A percentile compares a stretch with the other conserved stretches of the same genome.
Evolutionary conservation across 2,113 vertebrate genomes (phyloP).

Genomic region (Rhynchopsitta pachyrhyncha): DNA sequence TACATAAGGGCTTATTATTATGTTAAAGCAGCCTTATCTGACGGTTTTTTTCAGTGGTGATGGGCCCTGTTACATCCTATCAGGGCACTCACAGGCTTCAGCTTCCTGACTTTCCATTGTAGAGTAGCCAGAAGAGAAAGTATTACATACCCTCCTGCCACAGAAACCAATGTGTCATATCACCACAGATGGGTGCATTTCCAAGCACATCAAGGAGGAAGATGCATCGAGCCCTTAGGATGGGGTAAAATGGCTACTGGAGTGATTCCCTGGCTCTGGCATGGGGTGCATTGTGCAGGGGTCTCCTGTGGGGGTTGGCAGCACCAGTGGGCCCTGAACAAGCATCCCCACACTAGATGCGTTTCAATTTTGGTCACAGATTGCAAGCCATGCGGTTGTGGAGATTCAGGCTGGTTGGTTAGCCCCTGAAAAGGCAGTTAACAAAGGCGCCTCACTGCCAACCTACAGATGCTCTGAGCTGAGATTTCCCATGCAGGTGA

Average conservation of each 20-base stretch:
- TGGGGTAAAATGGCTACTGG: accelerated
- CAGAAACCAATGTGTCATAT: neutral
- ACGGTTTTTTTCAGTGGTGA: neutral
- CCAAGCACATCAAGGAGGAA: neutral
- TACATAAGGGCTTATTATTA: neutral
- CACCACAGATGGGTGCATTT: neutral
- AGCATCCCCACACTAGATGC: accelerated
- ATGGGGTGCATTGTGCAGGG: neutral
- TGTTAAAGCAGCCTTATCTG: neutral
- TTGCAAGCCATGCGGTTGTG: accelerated
- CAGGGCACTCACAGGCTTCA: neutral
- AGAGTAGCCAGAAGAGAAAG: neutral
- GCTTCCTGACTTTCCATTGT: neutral
- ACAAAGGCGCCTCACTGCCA: neutral
- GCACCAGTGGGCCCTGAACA: neutral
- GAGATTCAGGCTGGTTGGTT: neutral
- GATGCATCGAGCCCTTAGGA: neutral
- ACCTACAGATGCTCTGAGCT: neutral
- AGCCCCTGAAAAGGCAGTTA: neutral
- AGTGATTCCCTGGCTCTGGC: neutral
- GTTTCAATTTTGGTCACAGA: neutral
- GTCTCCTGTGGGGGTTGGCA: neutral
- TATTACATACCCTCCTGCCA: too few relatives aligned
- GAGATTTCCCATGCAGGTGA: conserved; percentile 4
- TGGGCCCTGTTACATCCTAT: neutral